A percentile compares a stretch with the other conserved stretches of the same genome.
Conservation (phyloP, 2,797 vertebrate genomes). For the Acipenser ruthenus region DNA sequence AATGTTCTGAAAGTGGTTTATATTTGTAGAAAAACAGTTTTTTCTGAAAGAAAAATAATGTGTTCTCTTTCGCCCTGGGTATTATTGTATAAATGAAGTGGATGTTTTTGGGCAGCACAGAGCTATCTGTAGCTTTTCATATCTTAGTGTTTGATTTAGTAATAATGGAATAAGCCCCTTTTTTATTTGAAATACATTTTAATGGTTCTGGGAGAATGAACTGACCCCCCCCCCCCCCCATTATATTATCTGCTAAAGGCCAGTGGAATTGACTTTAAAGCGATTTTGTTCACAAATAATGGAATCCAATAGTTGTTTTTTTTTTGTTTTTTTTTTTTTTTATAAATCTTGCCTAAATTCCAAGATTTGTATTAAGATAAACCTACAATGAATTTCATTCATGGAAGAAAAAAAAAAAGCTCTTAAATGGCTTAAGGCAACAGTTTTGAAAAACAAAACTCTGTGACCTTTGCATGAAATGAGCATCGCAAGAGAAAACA, state of each 20-base stretch:
- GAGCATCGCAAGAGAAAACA: conserved; percentile 11
- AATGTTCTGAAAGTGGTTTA: too few relatives aligned
- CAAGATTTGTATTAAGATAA: conserved; percentile 21
- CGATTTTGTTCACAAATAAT: conserved; percentile 30
- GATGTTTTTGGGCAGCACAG: too few relatives aligned
- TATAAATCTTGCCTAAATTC: conserved; percentile 9
- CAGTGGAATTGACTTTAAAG: conserved; percentile 36
- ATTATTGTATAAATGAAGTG: too few relatives aligned
- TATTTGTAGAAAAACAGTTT: too few relatives aligned
- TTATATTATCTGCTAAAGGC: conserved; percentile 23
- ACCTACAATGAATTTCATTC: conserved; percentile 18
- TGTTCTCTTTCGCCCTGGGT: too few relatives aligned
- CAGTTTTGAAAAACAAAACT: neutral
- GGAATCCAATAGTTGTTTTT: conserved; percentile 21
- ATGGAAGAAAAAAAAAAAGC: conserved; percentile 12
- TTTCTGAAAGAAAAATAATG: too few relatives aligned
- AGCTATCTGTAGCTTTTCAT: too few relatives aligned
- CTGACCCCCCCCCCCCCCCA: conserved; percentile 26
- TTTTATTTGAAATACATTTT: conserved; percentile 11
- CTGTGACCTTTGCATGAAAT: neutral
- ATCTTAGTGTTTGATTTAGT: neutral
- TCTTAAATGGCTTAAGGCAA: conserved; percentile 8
- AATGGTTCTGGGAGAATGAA: conserved; percentile 3
- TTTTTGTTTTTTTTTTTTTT: conserved; percentile 10
- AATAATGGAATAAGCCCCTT: conserved; percentile 1